Conservation (phyloP, 2,797 vertebrate genomes). For the Gila robusta region DNA sequence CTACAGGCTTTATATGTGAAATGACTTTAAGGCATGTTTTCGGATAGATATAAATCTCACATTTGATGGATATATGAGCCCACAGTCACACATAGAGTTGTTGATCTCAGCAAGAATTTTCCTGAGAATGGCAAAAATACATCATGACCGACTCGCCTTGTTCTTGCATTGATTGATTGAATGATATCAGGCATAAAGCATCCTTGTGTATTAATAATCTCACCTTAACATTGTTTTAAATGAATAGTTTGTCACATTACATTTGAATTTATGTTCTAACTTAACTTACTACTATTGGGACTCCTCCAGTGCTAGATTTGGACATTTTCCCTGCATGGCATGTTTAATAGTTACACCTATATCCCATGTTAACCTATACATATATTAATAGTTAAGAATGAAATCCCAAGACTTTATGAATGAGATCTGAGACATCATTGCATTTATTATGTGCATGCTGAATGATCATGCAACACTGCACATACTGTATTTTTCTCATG, state of each 20-base stretch:
- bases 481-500: constrained; percentile 9
- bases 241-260: background rate
- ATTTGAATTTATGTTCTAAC: background rate
- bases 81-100: background rate
- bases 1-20: constrained; percentile 16
- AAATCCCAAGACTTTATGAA: background rate
- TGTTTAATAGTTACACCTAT: constrained; percentile 18
- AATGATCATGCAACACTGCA: background rate
- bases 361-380: background rate
- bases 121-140: constrained; percentile 78
- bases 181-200: constrained; percentile 38
- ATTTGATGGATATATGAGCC: background rate
- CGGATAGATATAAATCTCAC: background rate
- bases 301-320: background rate
- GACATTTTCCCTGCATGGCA: constrained; percentile 27
- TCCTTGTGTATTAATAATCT: background rate
- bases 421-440: constrained; percentile 1
- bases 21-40: constrained; percentile 52
- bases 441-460: background rate
- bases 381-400: background rate
- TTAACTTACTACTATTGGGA: background rate
- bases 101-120: constrained; percentile 51
- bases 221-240: background rate
- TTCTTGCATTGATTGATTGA: constrained; percentile 54
- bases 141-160: constrained; percentile 64